These are phyloP conservation scores for Aricia agestis DNA, from an alignment of 1,140 invertebrate species.

Conservation along the genomic window DNA sequence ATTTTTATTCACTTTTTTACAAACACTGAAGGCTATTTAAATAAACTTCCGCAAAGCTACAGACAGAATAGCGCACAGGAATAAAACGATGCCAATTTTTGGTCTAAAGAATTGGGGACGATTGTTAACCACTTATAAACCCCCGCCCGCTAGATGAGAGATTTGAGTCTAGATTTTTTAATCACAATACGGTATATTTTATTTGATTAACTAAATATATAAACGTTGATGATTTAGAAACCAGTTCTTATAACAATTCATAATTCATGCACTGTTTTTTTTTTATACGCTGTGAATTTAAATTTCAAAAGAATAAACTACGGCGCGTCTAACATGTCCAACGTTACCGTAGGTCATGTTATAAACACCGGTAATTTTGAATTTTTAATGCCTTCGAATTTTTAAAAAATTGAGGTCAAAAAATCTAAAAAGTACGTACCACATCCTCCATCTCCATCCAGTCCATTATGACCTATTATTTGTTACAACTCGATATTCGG, in stretches of 20 bases:
- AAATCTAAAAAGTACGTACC: conserved; percentile 55
- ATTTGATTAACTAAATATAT: background rate
- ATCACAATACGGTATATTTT: too few species aligned
- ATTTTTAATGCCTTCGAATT: background rate
- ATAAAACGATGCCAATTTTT: conserved; percentile 36
- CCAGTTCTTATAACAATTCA: too few species aligned
- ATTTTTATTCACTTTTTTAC: conserved; percentile 22
- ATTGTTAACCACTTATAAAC: conserved; percentile 42
- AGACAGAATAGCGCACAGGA: conserved; percentile 33
- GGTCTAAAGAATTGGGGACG: conserved; percentile 31
- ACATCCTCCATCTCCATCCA: conserved; percentile 71
- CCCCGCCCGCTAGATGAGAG: conserved; percentile 19
- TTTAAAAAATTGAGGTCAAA: conserved; percentile 21
- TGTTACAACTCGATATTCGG: conserved; percentile 47
- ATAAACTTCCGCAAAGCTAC: conserved; percentile 29
- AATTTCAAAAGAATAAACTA: background rate
- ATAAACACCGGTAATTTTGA: conserved; percentile 27
- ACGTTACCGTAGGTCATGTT: conserved; percentile 70
- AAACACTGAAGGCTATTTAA: conserved; percentile 21
- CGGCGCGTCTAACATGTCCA: conserved; percentile 43
- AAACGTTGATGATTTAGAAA: background rate
- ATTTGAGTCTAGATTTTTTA: background rate
- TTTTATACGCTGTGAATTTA: background rate
- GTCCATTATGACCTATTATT: conserved; percentile 56
- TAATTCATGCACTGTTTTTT: background rate